These are phyloP conservation scores for Orthosia gracilis DNA, from an alignment of 2,888 invertebrate genomes.

Conservation along the genomic window DNA sequence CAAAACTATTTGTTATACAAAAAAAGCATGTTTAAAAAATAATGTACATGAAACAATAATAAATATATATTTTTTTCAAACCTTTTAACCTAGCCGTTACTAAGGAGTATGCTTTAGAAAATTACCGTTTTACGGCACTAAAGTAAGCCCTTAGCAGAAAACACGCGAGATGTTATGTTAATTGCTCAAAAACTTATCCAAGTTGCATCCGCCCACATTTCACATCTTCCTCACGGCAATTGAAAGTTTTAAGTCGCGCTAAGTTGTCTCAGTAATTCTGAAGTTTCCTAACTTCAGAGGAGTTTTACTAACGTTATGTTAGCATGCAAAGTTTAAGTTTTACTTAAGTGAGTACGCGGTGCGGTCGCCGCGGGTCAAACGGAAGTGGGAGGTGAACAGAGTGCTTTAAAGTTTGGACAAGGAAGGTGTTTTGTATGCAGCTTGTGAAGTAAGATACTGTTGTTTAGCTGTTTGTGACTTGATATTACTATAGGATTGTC, in stretches of 20 bases:
- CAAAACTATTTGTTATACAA: too few relatives aligned
- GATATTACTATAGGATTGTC: too few relatives aligned
- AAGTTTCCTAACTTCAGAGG: constrained; percentile 43
- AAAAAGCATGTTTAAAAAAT: too few relatives aligned
- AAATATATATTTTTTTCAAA: too few relatives aligned
- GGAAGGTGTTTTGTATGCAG: neutral
- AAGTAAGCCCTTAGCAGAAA: neutral
- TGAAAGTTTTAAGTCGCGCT: constrained; percentile 60
- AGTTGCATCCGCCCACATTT: constrained; percentile 23
- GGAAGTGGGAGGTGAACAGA: neutral
- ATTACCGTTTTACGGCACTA: too few relatives aligned
- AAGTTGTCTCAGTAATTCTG: constrained; percentile 57
- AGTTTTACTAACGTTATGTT: constrained; percentile 46
- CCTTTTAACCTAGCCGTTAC: too few relatives aligned
- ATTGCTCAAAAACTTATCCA: constrained; percentile 12
- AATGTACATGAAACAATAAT: too few relatives aligned
- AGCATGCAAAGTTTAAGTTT: constrained; percentile 32
- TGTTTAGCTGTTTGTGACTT: too few relatives aligned
- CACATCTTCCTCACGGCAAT: constrained; percentile 40
- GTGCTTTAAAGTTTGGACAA: constrained; percentile 16
- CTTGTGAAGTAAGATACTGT: too few relatives aligned
- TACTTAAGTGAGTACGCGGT: constrained; percentile 31
- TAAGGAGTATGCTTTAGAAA: too few relatives aligned
- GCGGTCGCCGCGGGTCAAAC: constrained; percentile 38
- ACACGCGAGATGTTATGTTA: neutral